Conservation (phyloP, 2,113 vertebrate genomes). For the Thinocorus orbignyianus region DNA sequence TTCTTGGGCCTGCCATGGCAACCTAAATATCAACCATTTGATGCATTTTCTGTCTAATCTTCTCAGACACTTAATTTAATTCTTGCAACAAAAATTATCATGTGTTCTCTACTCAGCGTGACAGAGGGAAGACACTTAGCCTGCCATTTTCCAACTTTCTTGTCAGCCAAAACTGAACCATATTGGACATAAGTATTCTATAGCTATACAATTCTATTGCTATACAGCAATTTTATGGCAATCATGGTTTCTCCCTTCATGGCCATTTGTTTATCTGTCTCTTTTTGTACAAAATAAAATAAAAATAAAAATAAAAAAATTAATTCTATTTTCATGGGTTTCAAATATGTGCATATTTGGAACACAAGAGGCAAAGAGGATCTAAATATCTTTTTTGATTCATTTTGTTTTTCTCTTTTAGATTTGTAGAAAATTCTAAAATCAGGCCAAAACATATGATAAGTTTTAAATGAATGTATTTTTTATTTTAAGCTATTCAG, state of each 20-base stretch:
- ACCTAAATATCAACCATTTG: background rate
- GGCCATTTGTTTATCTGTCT: background rate
- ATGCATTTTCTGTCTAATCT: background rate
- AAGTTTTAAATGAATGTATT: background rate
- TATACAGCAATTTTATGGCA: background rate
- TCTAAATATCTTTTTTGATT: no score
- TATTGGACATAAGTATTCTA: background rate
- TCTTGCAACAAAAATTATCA: background rate
- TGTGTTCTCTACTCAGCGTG: background rate
- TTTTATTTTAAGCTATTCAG: background rate
- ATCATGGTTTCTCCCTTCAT: rapidly evolving
- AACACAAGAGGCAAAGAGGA: background rate
- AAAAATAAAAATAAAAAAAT: no score
- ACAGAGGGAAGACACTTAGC: background rate
- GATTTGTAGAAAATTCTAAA: background rate
- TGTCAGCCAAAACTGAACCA: background rate
- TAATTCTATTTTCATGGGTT: background rate
- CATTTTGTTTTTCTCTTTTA: background rate
- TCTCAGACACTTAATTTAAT: background rate
- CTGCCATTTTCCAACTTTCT: background rate
- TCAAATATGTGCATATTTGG: background rate
- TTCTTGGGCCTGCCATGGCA: background rate
- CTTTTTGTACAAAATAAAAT: background rate
- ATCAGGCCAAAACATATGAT: background rate
- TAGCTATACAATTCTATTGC: background rate